phyloP scores from a whole-genome alignment of 2,888 invertebrate species.

The Neocrepidodera transversa region DNA sequence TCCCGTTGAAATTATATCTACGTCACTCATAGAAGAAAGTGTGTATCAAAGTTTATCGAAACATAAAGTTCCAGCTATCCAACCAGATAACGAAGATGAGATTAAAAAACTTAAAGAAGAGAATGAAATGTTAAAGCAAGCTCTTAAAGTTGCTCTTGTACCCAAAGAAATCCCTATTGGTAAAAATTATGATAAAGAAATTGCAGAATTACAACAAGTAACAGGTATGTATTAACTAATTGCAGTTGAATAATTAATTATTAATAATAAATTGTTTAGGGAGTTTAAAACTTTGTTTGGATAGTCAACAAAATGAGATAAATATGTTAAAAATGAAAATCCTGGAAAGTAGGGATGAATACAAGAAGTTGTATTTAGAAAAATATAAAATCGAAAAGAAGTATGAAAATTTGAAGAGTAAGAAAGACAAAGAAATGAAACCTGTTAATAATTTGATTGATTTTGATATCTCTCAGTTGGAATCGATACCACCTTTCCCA shows the following conservation, averaged over 20 bases:
- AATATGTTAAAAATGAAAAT: conserved; percentile 49
- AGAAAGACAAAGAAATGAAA: conserved; percentile 28
- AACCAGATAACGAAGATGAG: conserved; percentile 31
- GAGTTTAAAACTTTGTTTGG: conserved; percentile 44
- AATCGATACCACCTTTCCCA: conserved; percentile 51
- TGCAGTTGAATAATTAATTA: background rate
- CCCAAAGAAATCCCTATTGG: conserved; percentile 24
- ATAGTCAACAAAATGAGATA: conserved; percentile 51
- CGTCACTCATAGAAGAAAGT: conserved; percentile 7
- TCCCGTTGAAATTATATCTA: conserved; percentile 16
- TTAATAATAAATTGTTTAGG: conserved; percentile 10
- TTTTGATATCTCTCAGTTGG: conserved; percentile 48
- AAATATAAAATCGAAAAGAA: conserved; percentile 46
- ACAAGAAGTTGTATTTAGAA: conserved; percentile 46
- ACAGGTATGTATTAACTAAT: conserved; percentile 16
- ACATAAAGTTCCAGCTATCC: background rate
- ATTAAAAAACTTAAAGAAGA: conserved; percentile 48
- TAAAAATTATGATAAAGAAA: conserved; percentile 45
- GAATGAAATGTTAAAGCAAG: conserved; percentile 46
- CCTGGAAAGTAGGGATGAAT: conserved; percentile 44
- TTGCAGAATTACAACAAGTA: conserved; percentile 40
- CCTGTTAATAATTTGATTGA: conserved; percentile 35
- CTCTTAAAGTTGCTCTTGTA: conserved; percentile 43
- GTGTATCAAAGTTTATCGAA: conserved; percentile 13
- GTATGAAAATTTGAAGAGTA: conserved; percentile 41